Percentiles rank a stretch among this genome's conserved stretches.
phyloP scores from a whole-genome alignment of 2,888 invertebrate genomes.

The Ptycholaimellus sp. region DNA sequence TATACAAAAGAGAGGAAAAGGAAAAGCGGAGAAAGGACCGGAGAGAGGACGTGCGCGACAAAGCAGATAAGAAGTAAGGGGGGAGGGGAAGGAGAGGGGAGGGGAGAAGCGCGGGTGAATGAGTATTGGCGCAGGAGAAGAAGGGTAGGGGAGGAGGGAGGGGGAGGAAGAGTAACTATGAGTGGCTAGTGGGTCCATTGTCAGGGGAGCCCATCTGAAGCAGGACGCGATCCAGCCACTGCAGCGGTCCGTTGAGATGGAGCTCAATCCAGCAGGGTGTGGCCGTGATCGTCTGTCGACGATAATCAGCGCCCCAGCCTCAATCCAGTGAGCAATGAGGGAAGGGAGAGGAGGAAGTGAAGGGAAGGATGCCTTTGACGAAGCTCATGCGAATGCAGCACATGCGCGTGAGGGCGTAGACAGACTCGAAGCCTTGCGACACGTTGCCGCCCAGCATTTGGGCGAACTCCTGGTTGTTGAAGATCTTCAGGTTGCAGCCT shows the following conservation, averaged over 20 bases:
- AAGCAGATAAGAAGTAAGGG: too few relatives aligned
- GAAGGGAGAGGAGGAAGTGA: too few relatives aligned
- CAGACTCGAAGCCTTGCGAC: conserved; percentile 89
- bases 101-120: too few relatives aligned
- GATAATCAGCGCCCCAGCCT: conserved; percentile 30
- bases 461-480: conserved; percentile 96
- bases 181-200: conserved; percentile 11
- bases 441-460: conserved; percentile 77
- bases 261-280: conserved; percentile 98
- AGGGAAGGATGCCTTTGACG: too few relatives aligned
- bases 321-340: too few relatives aligned
- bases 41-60: too few relatives aligned
- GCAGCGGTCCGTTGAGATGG: conserved; percentile 84
- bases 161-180: conserved; percentile 6
- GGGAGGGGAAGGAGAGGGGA: too few relatives aligned
- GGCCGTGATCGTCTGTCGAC: conserved; percentile 88
- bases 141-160: too few relatives aligned
- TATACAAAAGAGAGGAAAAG: too few relatives aligned
- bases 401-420: conserved; percentile 88
- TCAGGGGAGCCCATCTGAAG: conserved; percentile 14
- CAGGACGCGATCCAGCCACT: conserved; percentile 82
- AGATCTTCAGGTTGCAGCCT: conserved; percentile 86
- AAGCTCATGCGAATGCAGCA: conserved; percentile 97
- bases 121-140: too few relatives aligned
- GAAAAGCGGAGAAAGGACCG: too few relatives aligned